These are phyloP conservation scores for Lordiphosa collinella DNA, from an alignment of 1,140 invertebrate genomes.

Conservation along the genomic window DNA sequence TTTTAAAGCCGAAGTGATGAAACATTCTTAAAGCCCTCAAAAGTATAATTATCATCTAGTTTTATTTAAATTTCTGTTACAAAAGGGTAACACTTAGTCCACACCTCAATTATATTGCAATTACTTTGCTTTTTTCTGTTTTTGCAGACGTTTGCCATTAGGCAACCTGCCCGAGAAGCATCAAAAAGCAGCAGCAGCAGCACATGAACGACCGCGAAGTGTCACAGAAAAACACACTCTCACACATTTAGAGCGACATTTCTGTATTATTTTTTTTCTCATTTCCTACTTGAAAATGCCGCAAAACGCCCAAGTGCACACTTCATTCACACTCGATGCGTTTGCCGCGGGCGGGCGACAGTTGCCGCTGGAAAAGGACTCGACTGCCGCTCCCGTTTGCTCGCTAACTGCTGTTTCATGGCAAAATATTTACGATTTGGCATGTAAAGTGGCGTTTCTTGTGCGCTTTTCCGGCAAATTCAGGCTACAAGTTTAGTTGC, in stretches of 20 bases:
- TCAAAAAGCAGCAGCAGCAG: slow-evolving; percentile 26
- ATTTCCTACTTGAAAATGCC: slow-evolving; percentile 64
- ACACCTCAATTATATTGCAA: too few species aligned
- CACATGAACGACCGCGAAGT: slow-evolving; percentile 54
- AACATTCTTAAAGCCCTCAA: too few species aligned
- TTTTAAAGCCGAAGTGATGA: too few species aligned
- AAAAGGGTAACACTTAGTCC: too few species aligned
- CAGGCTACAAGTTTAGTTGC: slow-evolving; percentile 30
- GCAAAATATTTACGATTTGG: slow-evolving; percentile 76
- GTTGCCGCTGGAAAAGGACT: slow-evolving; percentile 22
- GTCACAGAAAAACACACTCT: slow-evolving; percentile 35
- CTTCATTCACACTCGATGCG: slow-evolving; percentile 76
- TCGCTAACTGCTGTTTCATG: slow-evolving; percentile 52
- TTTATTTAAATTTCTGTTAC: too few species aligned
- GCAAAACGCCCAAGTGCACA: slow-evolving; percentile 68
- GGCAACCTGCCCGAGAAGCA: slow-evolving; percentile 30
- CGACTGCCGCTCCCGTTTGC: slow-evolving; percentile 19
- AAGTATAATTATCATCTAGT: too few species aligned
- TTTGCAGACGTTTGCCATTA: slow-evolving; percentile 23
- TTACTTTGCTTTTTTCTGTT: not conserved
- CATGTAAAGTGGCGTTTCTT: slow-evolving; percentile 74
- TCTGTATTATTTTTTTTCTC: slow-evolving; percentile 37
- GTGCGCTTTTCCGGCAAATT: slow-evolving; percentile 67
- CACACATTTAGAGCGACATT: slow-evolving; percentile 63
- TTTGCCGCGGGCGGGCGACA: slow-evolving; percentile 35